Base-by-base conservation (phyloP, 1,140 invertebrate genomes). In the Drosophila auraria region DNA sequence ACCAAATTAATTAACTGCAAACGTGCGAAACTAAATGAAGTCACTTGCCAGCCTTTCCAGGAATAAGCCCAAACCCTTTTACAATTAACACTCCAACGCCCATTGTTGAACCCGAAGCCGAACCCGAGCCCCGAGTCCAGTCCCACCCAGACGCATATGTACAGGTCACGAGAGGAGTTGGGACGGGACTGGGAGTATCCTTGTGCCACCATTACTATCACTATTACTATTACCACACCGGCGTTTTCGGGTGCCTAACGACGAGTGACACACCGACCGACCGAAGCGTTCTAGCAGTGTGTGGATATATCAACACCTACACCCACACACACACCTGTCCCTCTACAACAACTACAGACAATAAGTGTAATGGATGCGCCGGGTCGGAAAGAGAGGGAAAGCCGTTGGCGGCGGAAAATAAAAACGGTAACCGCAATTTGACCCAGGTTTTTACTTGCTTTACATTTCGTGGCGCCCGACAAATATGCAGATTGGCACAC, bases 401-500 rank as follows among this genome's bases (percentile, higher is more conserved):
- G 25, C 23, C 63, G 40, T 30, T 44, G 27, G 49, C 77, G 64
- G 50, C 61, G 59, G 66, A 60, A 78, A 79, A 77, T 62, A 83
- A 69, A 77, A 87, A 65, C 78, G 69, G 73, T 90, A 89, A 90
- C 84, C 84, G 82, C 84, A 86, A 86, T 89, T 89, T 86, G 86
- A 90, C 70, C 82, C 82, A 68, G 75, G 84, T 84, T 89, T 87
- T 84, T 90, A 81, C 81, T 81, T 79, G 70, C 83, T 87, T 80
- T 80, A 65, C 70, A 82, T 80, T 86, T 78, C 63, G 82, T 78
- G 83, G 71, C 80, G 84, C 81, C 81, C 84, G 81, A 84, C 84
- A 87, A 87, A 87, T 87, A 89, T 87, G 86, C 86, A 87, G 84
- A 89, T 84, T 82, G 86, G 86, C 81, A 78, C 54, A 78, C 51